A percentile compares a stretch with the other conserved stretches of the same genome.
These are phyloP conservation scores for Xenotilapia flavipinnis DNA, from an alignment of 2,113 vertebrate species.

Conservation along the genomic window DNA sequence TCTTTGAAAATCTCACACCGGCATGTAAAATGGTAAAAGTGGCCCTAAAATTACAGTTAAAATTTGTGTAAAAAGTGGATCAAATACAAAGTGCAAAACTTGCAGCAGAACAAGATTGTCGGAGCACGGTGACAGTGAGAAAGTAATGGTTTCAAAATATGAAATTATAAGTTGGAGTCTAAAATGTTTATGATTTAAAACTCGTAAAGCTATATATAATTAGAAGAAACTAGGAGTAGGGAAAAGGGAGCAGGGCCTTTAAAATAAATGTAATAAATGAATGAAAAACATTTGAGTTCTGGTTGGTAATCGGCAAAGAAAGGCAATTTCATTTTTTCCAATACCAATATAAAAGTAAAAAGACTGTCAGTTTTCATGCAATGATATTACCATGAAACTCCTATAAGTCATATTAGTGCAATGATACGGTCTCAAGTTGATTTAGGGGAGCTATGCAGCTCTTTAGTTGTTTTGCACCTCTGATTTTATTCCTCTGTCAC, in stretches of 20 bases:
- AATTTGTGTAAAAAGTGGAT: not conserved
- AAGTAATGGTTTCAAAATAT: not conserved
- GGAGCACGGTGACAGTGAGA: not conserved
- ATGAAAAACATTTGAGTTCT: rapidly evolving
- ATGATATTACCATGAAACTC: rapidly evolving
- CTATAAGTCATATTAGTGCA: not conserved
- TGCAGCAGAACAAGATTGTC: not conserved
- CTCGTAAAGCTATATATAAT: not conserved
- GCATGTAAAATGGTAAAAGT: not conserved
- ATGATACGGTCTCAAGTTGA: not conserved
- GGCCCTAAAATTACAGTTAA: not conserved
- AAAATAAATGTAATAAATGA: rapidly evolving
- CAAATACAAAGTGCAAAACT: not conserved
- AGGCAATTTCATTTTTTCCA: not conserved
- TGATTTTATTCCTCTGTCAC: not conserved
- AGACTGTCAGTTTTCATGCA: not conserved
- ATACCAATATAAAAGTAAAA: not conserved
- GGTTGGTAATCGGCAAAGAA: rapidly evolving
- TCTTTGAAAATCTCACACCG: not conserved
- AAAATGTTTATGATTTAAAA: not conserved
- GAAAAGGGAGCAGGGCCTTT: not conserved
- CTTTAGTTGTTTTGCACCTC: not conserved
- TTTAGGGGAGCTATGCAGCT: not conserved
- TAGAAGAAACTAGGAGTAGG: not conserved
- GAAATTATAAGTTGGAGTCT: not conserved